Evolutionary conservation across 2,113 vertebrate genomes (phyloP).

Genomic region (Chaetops frenatus): DNA sequence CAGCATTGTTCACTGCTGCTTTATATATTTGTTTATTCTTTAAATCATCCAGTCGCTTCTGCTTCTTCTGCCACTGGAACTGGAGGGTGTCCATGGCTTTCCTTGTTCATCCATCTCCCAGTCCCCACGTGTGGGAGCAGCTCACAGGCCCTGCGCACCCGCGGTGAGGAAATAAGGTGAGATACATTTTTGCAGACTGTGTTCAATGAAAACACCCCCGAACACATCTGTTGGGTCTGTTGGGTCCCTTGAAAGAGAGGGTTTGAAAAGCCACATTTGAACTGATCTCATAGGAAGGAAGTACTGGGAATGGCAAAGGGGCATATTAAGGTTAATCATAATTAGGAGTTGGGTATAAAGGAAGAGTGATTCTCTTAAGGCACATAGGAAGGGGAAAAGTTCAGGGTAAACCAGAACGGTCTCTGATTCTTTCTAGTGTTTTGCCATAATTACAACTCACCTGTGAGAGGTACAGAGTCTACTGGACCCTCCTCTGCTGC

Average conservation of each 20-base stretch:
- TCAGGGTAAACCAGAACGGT: neutral
- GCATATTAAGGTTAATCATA: neutral
- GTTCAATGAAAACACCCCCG: neutral
- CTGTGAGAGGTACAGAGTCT: neutral
- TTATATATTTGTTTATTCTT: neutral
- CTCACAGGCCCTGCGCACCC: neutral
- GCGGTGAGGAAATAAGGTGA: neutral
- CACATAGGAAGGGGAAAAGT: neutral
- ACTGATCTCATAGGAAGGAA: neutral
- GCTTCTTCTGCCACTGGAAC: neutral
- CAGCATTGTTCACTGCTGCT: neutral
- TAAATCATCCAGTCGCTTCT: accelerated
- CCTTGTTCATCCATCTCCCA: neutral
- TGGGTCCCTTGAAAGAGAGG: neutral
- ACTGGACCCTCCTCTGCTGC: neutral
- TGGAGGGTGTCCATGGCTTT: neutral
- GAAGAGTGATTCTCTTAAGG: neutral
- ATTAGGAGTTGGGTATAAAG: neutral
- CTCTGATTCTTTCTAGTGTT: neutral
- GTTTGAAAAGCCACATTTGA: neutral
- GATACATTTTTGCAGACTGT: neutral
- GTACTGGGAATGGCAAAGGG: neutral
- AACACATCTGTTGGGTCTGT: neutral
- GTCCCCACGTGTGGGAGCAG: neutral
- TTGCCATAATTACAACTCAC: neutral